Base-by-base conservation (phyloP, 2,888 invertebrate species). In the Eilema sororculum region DNA sequence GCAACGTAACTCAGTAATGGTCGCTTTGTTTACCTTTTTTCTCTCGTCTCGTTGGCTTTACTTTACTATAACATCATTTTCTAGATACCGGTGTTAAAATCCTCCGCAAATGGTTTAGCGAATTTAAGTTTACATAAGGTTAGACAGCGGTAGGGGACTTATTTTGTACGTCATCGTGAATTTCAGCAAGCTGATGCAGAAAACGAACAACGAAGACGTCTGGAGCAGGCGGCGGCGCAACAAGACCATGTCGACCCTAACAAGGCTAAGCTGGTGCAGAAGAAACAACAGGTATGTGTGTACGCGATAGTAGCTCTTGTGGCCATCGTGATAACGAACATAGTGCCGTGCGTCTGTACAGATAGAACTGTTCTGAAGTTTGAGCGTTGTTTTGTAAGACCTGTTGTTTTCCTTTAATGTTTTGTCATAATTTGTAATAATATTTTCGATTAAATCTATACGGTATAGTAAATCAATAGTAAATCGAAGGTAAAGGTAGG, bases 151-250 rank as follows among this genome's bases (percentile, higher is more conserved):
- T 3, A 37, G 33, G 1, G 12, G 12, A 12, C 12, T 10, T 28
- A 6, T 10, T 3, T 2, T 28, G 8, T n/a, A n/a, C 22, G 5
- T 3, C 5, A 25, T 41, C 22, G 0, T 28, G n/a, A 3, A 33
- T 82, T 91, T 5, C 88, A 99, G 99, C 96, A 97, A 96, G 97
- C 98, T 84, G 98, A 99, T 94, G 96, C 97, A 86, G 99, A 99
- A 90, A 99, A 99, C 93, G 99, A 99, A 90, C 98, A 98, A 90
- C 96, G 99, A 81, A 96, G 98, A 80, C 96, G 98, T 84, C 95
- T 99, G 78, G 98, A 98, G 93, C 96, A 97, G 81, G 98, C 98
- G 25, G 98, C 98, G 28, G 97, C 97, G 68, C 96, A 97, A 52
- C 96, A 96, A 68, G 96, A 97, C 85, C 96, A 96, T 77, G 96